Evolutionary conservation across 2,113 vertebrate species (phyloP).

Genomic region (Sebastes fasciatus): DNA sequence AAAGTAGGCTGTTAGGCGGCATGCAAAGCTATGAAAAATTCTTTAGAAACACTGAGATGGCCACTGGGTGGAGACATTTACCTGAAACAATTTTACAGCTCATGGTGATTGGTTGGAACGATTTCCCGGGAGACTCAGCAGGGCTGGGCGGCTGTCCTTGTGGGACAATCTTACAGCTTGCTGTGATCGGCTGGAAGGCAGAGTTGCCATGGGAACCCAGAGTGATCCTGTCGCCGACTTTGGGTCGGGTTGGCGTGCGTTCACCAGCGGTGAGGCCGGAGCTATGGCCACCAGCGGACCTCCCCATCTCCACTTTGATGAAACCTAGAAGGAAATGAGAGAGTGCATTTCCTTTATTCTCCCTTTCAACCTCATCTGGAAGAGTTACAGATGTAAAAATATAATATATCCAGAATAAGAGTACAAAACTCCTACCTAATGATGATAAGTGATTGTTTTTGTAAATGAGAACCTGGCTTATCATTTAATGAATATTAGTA

Average conservation of each 20-base stretch:
- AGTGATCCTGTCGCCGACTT: constrained; percentile 88
- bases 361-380: neutral
- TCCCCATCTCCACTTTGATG: constrained; percentile 85
- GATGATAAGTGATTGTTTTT: neutral
- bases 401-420: neutral
- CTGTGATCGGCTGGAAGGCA: constrained; percentile 98
- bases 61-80: constrained; percentile 71
- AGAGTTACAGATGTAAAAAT: neutral
- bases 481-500: too few species aligned
- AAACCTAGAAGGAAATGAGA: constrained; percentile 79
- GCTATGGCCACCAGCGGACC: constrained; percentile 77
- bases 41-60: neutral
- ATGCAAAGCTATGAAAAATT: neutral
- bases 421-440: neutral
- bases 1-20: neutral
- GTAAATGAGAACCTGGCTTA: neutral
- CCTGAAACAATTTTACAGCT: constrained; percentile 99
- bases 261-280: constrained; percentile 88
- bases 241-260: constrained; percentile 91
- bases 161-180: constrained; percentile 97
- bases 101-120: constrained; percentile 99
- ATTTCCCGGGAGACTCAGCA: constrained; percentile 95
- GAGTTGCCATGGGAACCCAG: constrained; percentile 96
- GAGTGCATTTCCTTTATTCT: neutral
- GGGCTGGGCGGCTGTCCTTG: constrained; percentile 92